Percentiles rank a stretch among this genome's conserved stretches.
phyloP scores from a whole-genome alignment of 2,113 vertebrate species.

The Rhinopomastus cyanomelas region DNA sequence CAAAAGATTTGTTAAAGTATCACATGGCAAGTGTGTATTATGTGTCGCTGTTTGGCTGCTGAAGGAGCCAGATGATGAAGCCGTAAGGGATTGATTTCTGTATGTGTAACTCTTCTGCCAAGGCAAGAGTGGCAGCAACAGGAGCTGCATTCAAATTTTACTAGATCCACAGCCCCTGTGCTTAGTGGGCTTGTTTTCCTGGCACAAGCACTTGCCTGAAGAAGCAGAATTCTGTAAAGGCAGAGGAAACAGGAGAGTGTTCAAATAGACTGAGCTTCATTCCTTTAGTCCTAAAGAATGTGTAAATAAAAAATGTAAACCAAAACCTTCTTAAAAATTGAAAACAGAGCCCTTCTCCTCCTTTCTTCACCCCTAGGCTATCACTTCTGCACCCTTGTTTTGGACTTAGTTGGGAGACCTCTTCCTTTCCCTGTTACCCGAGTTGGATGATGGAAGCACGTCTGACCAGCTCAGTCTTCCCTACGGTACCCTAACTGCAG shows the following conservation, averaged over 20 bases:
- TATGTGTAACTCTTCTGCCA: constrained; percentile 32
- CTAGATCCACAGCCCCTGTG: background rate
- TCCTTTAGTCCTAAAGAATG: background rate
- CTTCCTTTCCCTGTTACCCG: background rate
- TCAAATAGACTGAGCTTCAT: background rate
- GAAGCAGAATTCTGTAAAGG: constrained; percentile 7
- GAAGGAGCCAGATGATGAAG: constrained; percentile 5
- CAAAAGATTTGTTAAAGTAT: constrained; percentile 53
- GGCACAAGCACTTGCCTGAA: constrained; percentile 1
- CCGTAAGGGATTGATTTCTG: constrained; percentile 48
- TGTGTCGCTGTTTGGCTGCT: background rate
- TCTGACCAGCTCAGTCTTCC: background rate
- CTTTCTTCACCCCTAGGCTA: background rate
- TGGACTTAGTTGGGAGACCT: background rate
- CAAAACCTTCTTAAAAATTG: background rate
- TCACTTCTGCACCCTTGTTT: background rate
- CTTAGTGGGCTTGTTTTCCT: constrained; percentile 12
- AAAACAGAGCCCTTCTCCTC: background rate
- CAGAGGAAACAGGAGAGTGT: background rate
- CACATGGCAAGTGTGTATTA: constrained; percentile 35
- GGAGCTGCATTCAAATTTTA: constrained; percentile 22
- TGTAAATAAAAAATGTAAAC: background rate
- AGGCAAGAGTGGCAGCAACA: constrained; percentile 60
- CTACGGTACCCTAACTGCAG: background rate
- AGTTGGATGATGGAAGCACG: background rate